Evolutionary conservation across 2,797 vertebrate genomes (phyloP), one percentile per base, ranked within the genome.

Genomic region (Cirrhinus molitorella): DNA sequence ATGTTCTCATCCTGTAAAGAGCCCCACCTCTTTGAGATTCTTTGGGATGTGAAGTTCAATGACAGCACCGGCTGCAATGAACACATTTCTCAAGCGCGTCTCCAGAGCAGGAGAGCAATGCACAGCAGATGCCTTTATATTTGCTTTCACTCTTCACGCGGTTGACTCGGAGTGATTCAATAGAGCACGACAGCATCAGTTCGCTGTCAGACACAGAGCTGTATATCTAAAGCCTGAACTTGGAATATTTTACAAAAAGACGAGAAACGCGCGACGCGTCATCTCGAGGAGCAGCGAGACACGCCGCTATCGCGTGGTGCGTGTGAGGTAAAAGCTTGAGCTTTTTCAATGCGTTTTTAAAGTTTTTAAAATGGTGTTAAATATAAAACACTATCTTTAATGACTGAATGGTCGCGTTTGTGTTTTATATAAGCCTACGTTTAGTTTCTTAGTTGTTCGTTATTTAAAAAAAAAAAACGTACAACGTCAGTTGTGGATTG

Each of bases 111-210:
- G 40, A 71, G 81, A 59, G 87, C 79, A 51, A 49, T 45, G 63
- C 77, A 43, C 57, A 47, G 74, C 84, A 40, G 19, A 63, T 47
- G 40, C 7, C 51, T 51, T 37, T 75, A 14, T 34, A 14, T 67
- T 45, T 23, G 82, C 21, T 40, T 78, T 78, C 79, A 49, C 66
- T 70, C 72, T 63, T 81, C 83, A 57, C 55, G 78, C 63, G 23
- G 31, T 76, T 43, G 66, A 53, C 68, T 86, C 85, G 49, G 65
- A 80, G 85, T 90, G 90, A 88, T 86, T 88, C 89, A 86, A 87
- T 87, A 87, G 87, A 72, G 37, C 70, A 40, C n/a, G 61, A 23
- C 78, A 55, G 23, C 80, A 55, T 49, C 67, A 74, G 74, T 78
- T n/a, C 70, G 21, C 37, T 34, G 55, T 65, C 67, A 57, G 59